Evolutionary conservation across 2,888 invertebrate species (phyloP), one percentile per base, ranked within the genome.

Genomic region (Dorcus hopei): DNA sequence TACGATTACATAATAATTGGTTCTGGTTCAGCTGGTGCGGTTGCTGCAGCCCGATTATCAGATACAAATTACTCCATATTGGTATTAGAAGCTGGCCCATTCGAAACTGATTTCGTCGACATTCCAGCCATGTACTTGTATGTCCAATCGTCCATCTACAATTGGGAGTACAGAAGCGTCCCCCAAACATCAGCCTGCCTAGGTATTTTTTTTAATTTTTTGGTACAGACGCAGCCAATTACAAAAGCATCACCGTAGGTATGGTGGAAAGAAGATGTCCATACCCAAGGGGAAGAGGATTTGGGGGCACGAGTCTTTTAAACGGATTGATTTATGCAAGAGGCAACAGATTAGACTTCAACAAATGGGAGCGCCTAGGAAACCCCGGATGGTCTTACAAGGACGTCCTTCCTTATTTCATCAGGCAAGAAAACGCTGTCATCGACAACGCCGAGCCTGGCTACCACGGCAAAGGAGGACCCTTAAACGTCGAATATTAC

Each of bases 271-370:
- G 14, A 7, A 7, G 14, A 49, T 49, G 49, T 33, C 41, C 39
- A 8, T 42, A 58, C 84, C 88, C 89, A 0, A 82, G 87, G 49
- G 92, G 92, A 0, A 87, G 86, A 69, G 90, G 88, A 1, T 72
- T 91, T 23, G 93, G 93, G 0, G 93, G 93, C 0, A 86, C 87
- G 2, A 89, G 89, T 38, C 86, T 90, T 6, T 86, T 90, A 3
- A 92, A 93, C 76, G 90, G 86, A 69, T 89, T 93, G 90, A 80
- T 89, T 0, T 92, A 93, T 71, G 85, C 88, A 0, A 81, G 93
- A 38, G 92, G 91, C 0, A 87, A 91, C 68, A 85, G 86, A 2
- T 79, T 80, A 45, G 93, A 93, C 77, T 93, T 88, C 72, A 88
- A 93, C 71, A 81, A 83, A 50, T 93, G 93, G 93, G 85, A 82